Percentiles rank a stretch among this genome's conserved stretches.
Conservation (phyloP, 2,113 vertebrate species). For the Hypomesus transpacificus region DNA sequence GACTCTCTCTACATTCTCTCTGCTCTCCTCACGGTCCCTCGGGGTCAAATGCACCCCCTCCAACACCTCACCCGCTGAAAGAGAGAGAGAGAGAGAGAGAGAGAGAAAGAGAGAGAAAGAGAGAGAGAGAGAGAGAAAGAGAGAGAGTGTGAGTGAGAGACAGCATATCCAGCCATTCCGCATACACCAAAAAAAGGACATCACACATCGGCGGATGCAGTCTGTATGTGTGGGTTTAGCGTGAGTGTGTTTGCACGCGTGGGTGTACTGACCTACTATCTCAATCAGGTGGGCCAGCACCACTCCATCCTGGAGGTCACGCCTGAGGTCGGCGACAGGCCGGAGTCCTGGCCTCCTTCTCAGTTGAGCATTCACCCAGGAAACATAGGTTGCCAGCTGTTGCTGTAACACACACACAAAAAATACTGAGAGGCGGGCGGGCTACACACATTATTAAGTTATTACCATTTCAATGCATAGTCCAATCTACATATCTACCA, state of each 20-base stretch:
- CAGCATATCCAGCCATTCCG: neutral
- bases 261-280: constrained; percentile 87
- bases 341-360: constrained; percentile 81
- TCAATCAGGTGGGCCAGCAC: constrained; percentile 88
- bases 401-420: constrained; percentile 73
- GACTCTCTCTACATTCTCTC: constrained; percentile 91
- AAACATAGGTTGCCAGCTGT: constrained; percentile 89
- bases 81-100: constrained; percentile 1
- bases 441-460: too few relatives aligned
- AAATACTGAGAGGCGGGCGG: neutral
- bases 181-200: too few relatives aligned
- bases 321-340: constrained; percentile 83
- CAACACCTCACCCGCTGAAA: constrained; percentile 86
- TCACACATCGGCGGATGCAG: neutral
- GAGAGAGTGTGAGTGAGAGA: neutral
- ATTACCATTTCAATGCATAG: too few relatives aligned
- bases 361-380: constrained; percentile 96
- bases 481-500: too few relatives aligned
- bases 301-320: constrained; percentile 89
- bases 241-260: neutral
- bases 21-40: constrained; percentile 84
- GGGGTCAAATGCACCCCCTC: constrained; percentile 76
- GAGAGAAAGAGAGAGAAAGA: neutral
- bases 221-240: neutral
- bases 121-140: neutral